phyloP scores from a whole-genome alignment of 2,888 invertebrate genomes.

The Tubulanus polymorphus region DNA sequence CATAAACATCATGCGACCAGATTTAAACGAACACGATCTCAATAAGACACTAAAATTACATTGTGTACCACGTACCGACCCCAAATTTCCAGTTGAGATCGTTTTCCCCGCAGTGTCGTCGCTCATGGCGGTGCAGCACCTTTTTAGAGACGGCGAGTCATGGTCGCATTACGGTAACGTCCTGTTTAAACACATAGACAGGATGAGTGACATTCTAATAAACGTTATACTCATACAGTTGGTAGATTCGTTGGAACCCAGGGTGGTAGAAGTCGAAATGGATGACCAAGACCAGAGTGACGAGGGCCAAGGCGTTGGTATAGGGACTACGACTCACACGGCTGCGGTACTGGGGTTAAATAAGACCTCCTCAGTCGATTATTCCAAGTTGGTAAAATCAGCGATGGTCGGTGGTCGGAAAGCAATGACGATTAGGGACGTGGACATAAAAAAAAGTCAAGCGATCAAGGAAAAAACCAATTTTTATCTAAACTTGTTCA shows the following conservation, averaged over 20 bases:
- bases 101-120: not conserved
- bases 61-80: not conserved
- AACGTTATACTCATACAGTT: not conserved
- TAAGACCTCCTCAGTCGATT: not conserved
- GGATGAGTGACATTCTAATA: not conserved
- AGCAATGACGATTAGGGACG: not conserved
- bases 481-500: not conserved
- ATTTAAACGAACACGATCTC: not conserved
- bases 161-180: constrained; percentile 2
- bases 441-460: not conserved
- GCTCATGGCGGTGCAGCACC: not conserved
- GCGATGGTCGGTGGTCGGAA: not conserved
- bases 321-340: not conserved
- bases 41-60: constrained; percentile 1
- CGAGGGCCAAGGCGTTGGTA: not conserved
- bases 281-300: not conserved
- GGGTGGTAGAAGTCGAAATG: not conserved
- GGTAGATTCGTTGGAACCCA: not conserved
- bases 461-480: not conserved
- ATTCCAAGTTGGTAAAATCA: not conserved
- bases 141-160: not conserved
- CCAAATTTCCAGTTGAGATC: constrained; percentile 1
- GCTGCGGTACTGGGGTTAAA: not conserved
- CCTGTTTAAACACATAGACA: constrained; percentile 1
- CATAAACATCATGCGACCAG: constrained; percentile 1